Base-by-base conservation (phyloP, 1,140 invertebrate genomes). In the Drosophila lowei region DNA sequence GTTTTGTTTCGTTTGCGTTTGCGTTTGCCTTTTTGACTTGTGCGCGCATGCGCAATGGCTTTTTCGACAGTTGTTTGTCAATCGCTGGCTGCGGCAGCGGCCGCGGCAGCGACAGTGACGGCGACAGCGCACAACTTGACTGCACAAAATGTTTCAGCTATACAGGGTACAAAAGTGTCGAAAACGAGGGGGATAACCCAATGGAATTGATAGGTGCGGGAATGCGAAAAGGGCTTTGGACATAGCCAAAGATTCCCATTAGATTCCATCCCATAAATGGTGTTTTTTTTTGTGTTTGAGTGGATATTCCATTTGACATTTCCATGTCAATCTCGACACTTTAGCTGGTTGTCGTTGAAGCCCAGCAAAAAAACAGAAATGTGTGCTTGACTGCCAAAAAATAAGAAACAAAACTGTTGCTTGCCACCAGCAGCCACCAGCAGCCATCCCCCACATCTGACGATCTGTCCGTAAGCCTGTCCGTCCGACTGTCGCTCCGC, bases 21-120 rank as follows among this genome's bases (percentile, higher is more conserved):
- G 64, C 76, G 80, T 84, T 79, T 84, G 80, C 76, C 71, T 74
- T 74, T 74, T 83, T 83, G 79, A 83, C 79, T 83, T 79, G 79
- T 62, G 76, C 80, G 76, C 80, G 80, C 80, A 84, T 84, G 80
- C 80, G 80, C 80, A 84, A 85, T 83, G 80, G 76, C 76, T 84
- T 85, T 84, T 84, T 85, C 80, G 80, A 84, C 80, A 84, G 76
- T 85, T 85, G 80, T 84, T 84, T 84, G 80, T 84, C 80, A 84
- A 84, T 84, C 80, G 72, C 56, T 53, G 71, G 63, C 72, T 59
- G 55, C 44, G 62, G 46, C 58, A 60, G 55, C 52, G 48, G 67
- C 47, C 49, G 49, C 47, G 50, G 62, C 47, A 58, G 54, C 47
- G 46, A 46, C 21, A 21, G 43, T 54, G 44, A 23, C 68, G 48